Conservation (phyloP, 2,113 vertebrate species). For the Synchiropus splendidus region DNA sequence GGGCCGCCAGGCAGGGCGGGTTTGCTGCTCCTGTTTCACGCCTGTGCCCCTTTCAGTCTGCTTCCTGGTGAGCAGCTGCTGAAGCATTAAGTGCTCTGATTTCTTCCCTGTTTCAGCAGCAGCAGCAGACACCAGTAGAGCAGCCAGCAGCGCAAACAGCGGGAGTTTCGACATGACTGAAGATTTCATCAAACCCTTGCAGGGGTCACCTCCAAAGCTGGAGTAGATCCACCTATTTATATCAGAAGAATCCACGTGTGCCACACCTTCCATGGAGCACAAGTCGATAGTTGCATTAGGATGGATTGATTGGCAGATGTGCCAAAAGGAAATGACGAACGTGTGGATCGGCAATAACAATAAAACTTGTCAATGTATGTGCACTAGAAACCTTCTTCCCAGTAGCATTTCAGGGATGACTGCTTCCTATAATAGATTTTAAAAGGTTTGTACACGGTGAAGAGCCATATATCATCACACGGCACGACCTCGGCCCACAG, state of each 20-base stretch:
- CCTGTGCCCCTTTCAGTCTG: rapidly evolving
- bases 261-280: neutral
- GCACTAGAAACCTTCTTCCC: conserved; percentile 26
- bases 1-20: conserved; percentile 19
- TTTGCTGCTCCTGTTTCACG: rapidly evolving
- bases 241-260: too few species aligned
- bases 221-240: too few species aligned
- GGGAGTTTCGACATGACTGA: conserved; percentile 66
- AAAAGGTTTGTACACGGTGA: too few species aligned
- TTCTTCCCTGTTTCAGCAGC: neutral
- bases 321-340: conserved; percentile 19
- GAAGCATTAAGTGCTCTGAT: neutral
- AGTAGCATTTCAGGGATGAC: neutral
- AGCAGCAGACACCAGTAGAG: conserved; percentile 10
- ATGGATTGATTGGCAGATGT: conserved; percentile 34
- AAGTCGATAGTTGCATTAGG: neutral
- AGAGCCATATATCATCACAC: too few species aligned
- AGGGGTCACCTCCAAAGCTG: too few species aligned
- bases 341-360: conserved; percentile 18
- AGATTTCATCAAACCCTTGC: too few species aligned
- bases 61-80: conserved; percentile 6
- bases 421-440: too few species aligned
- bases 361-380: conserved; percentile 48
- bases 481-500: too few species aligned
- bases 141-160: conserved; percentile 29